Evolutionary conservation across 2,113 vertebrate species (phyloP).

Genomic region (Cryptotis parvus): DNA sequence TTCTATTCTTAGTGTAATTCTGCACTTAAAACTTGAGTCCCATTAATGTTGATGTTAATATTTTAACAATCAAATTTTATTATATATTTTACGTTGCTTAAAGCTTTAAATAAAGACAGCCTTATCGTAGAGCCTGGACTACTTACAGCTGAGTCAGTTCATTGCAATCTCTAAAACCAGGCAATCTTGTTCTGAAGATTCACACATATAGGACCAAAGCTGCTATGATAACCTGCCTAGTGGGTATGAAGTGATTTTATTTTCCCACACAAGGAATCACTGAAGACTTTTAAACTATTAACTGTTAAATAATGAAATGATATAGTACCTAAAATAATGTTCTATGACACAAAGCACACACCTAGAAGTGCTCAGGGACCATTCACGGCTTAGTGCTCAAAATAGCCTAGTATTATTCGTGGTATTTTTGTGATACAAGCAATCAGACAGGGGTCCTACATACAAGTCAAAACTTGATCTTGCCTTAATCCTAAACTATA

Average conservation of each 20-base stretch:
- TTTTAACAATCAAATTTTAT: background rate
- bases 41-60: background rate
- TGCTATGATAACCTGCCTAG: slow-evolving; percentile 87
- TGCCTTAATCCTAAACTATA: no score
- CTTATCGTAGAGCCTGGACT: slow-evolving; percentile 82
- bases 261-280: background rate
- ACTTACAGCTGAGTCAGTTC: slow-evolving; percentile 86
- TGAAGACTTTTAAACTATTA: background rate
- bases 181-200: slow-evolving; percentile 88
- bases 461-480: no score
- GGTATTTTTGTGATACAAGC: no score
- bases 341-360: no score
- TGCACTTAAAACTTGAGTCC: background rate
- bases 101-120: slow-evolving; percentile 78
- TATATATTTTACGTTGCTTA: slow-evolving; percentile 34
- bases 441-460: no score
- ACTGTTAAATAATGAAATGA: background rate
- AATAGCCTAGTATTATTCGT: no score
- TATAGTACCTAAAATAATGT: background rate
- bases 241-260: slow-evolving; percentile 88
- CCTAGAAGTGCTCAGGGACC: no score
- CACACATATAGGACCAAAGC: slow-evolving; percentile 92
- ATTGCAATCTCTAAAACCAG: slow-evolving; percentile 88
- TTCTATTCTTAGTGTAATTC: background rate
- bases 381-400: no score